Evolutionary conservation across 2,888 invertebrate genomes (phyloP).

Genomic region (Subacronicta megacephala): DNA sequence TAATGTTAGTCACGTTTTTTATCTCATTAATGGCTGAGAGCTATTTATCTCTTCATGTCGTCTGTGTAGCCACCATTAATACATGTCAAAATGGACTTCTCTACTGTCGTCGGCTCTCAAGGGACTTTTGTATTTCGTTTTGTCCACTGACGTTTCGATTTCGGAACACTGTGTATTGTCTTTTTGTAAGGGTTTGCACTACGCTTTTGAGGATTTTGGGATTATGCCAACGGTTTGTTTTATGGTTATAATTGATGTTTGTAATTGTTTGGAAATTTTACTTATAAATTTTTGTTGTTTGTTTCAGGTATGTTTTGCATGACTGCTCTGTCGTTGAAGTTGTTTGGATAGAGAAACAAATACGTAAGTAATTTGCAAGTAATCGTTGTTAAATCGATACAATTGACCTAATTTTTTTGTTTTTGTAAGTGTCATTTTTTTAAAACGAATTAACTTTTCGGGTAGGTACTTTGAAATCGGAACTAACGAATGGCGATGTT

Average conservation of each 20-base stretch:
- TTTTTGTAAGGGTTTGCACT: constrained; percentile 52
- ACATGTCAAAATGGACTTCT: constrained; percentile 75
- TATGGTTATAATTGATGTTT: constrained; percentile 27
- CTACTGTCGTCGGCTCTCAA: constrained; percentile 59
- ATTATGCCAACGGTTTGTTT: constrained; percentile 38
- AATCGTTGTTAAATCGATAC: constrained; percentile 17
- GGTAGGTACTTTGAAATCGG: too few relatives aligned
- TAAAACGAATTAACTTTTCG: too few relatives aligned
- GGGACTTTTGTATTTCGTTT: constrained; percentile 69
- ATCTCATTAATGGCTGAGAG: constrained; percentile 81
- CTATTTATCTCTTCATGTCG: constrained; percentile 82
- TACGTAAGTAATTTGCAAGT: constrained; percentile 21
- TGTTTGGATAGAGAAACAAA: background rate
- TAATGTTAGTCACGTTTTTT: constrained; percentile 75
- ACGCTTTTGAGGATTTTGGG: constrained; percentile 48
- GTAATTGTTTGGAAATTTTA: constrained; percentile 28
- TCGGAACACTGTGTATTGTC: constrained; percentile 62
- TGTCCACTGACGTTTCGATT: constrained; percentile 68
- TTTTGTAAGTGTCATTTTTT: background rate
- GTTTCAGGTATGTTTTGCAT: constrained; percentile 46
- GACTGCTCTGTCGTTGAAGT: background rate
- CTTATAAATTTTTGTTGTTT: constrained; percentile 31
- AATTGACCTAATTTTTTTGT: background rate
- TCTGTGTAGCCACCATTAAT: constrained; percentile 78
- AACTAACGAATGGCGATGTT: too few relatives aligned